phyloP scores from a whole-genome alignment of 2,888 invertebrate species.

The Anaspis maculata region DNA sequence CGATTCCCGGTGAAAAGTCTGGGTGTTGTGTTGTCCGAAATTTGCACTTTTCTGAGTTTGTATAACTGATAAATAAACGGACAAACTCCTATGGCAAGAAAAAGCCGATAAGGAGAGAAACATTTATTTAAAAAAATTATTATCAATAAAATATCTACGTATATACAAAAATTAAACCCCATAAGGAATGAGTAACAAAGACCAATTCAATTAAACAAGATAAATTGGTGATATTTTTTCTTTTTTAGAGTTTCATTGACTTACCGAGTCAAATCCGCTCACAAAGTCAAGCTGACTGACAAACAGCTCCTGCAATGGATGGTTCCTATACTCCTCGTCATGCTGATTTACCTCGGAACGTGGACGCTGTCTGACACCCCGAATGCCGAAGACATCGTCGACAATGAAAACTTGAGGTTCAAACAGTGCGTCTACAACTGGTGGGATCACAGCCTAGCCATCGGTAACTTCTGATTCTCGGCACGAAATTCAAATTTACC shows the following conservation, averaged over 20 bases:
- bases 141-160: too few relatives aligned
- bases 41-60: too few relatives aligned
- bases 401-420: slow-evolving; percentile 70
- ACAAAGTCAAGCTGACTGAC: slow-evolving; percentile 86
- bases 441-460: slow-evolving; percentile 91
- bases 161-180: too few relatives aligned
- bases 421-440: slow-evolving; percentile 86
- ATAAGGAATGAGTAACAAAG: too few relatives aligned
- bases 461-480: slow-evolving; percentile 51
- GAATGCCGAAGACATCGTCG: slow-evolving; percentile 68
- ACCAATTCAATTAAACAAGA: too few relatives aligned
- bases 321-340: slow-evolving; percentile 82
- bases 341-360: slow-evolving; percentile 79
- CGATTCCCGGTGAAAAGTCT: too few relatives aligned
- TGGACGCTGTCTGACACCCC: slow-evolving; percentile 89
- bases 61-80: too few relatives aligned
- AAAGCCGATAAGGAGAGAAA: too few relatives aligned
- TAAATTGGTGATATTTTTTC: too few relatives aligned
- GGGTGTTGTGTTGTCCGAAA: background rate
- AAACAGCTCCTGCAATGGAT: slow-evolving; percentile 89
- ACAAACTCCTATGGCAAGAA: too few relatives aligned
- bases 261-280: slow-evolving; percentile 87
- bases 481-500: too few relatives aligned
- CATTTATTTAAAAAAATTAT: too few relatives aligned
- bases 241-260: slow-evolving; percentile 74